Base-by-base conservation (phyloP, 2,888 invertebrate species). In the Drosophila nr. perissopoda region DNA sequence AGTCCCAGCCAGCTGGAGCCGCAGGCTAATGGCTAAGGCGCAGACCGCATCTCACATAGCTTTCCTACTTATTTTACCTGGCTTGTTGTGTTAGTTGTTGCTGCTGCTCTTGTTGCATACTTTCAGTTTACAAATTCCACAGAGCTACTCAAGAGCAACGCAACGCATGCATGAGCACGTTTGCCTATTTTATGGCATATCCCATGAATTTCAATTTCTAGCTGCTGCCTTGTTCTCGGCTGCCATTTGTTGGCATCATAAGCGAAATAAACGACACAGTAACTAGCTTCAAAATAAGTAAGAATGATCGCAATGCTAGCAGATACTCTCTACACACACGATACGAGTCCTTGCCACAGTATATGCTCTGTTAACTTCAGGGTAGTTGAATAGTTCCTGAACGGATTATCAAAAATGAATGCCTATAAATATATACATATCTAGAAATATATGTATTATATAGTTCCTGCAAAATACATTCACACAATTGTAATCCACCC, bases 121-220 rank as follows among this genome's bases (percentile, higher is more conserved):
- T 87, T 87, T 89, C 38, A 74, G 77, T 69, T 74, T 74, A 76
- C 66, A 72, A 89, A 89, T 87, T 89, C 87, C 84, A 56, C 31
- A 54, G 54, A 54, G 54, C 70, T 62, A 46, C 76, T 53, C 42
- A 52, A 49, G 51, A 68, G 40, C 34, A 34, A 27, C 36, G 4
- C 27, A 56, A 38, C 27, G 7, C 74, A 83, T 80, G 77, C 85
- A 84, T 82, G 88, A 70, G 67, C 75, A 78, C 79, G 70, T 78
- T 83, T 67, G 67, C 72, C 85, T 83, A 76, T 80, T 69, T 82
- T 75, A 62, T 74, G 70, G 81, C 76, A 78, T 81, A 68, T 61
- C 79, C 76, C 82, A 82, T 89, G 85, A 86, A 86, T 89, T 89
- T 86, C 89, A 89, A 89, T 87, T 81, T 69, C 70, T 54, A 60